Percentiles rank a stretch among this genome's conserved stretches.
These are phyloP conservation scores for Tridacna crocea DNA, from an alignment of 2,888 invertebrate genomes.

Conservation along the genomic window DNA sequence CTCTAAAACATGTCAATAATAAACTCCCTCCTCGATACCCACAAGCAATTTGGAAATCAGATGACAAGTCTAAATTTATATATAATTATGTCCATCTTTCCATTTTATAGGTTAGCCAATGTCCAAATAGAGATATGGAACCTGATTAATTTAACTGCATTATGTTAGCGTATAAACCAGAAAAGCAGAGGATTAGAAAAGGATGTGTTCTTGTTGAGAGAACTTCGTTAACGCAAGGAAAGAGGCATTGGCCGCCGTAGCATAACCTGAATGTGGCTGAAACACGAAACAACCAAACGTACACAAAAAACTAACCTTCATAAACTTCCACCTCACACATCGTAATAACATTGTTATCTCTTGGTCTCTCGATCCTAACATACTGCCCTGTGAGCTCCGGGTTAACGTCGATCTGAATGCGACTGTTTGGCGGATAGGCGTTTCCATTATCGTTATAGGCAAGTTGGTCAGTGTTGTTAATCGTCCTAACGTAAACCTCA, in stretches of 20 bases:
- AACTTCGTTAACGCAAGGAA: background rate
- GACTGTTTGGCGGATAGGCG: conserved; percentile 11
- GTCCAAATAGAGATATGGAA: too few relatives aligned
- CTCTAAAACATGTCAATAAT: too few relatives aligned
- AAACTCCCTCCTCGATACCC: too few relatives aligned
- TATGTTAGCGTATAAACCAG: too few relatives aligned
- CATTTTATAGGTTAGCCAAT: too few relatives aligned
- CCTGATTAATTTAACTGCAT: too few relatives aligned
- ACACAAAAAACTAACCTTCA: conserved; percentile 36
- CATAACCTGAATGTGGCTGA: background rate
- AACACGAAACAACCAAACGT: background rate
- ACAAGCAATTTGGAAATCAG: too few relatives aligned
- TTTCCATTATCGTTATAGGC: conserved; percentile 31
- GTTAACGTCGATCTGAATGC: conserved; percentile 21
- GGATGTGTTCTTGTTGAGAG: background rate
- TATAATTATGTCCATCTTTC: too few relatives aligned
- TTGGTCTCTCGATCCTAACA: conserved; percentile 44
- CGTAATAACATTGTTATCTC: conserved; percentile 27
- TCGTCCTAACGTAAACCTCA: conserved; percentile 20
- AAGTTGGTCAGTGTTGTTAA: background rate
- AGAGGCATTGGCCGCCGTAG: background rate
- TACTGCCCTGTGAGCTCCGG: conserved; percentile 19
- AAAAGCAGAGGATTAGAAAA: too few relatives aligned
- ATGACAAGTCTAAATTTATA: too few relatives aligned
- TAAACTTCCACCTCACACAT: conserved; percentile 50